Evolutionary conservation across 2,113 vertebrate genomes (phyloP), one percentile per base, ranked within the genome.

Genomic region (Amphiprion percula): DNA sequence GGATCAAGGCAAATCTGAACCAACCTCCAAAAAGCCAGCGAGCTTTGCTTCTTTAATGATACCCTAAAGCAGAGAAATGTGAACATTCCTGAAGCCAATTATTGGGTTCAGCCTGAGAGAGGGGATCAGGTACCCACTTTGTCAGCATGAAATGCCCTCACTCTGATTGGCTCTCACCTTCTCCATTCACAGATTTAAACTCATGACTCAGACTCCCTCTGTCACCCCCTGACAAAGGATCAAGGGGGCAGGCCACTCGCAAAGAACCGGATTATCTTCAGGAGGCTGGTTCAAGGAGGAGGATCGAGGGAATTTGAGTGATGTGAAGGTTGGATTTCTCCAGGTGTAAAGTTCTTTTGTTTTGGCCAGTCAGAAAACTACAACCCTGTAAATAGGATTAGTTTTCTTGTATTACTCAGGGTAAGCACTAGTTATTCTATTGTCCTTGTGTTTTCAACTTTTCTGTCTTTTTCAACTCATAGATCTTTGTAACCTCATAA

Each of bases 101-200:
- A 93, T 87, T 83, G 44, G 59, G 85, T 88, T 77, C 64, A 72
- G 75, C 68, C 79, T 84, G 87, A 83, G 83, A 92, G 79, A 88
- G 64, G 61, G 84, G 85, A 92, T 93, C 91, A 93, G 92, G 72
- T 91, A 87, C 71, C 80, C 79, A 87, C 87, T 90, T 90, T 87
- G 80, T 82, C 75, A 47, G 74, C 66, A 59, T 73, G 33, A 92
- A 90, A 89, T 88, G 11, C 78, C 68, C 74, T 68, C 26, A 11
- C 44, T 79, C 55, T 72, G 63, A 90, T 79, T 90, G 86, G 82
- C 53, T 82, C 73, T 72, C 47, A 55, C 44, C 68, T 61, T 80
- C 64, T 69, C 76, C 66, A 82, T 81, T 88, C 81, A 81, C 30
- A 54, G 59, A 26, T 80, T 82, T 84, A 88, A 92, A 89, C 75